Evolutionary conservation across 2,888 invertebrate species (phyloP).

Genomic region (Venustoraphidia nigricollis): DNA sequence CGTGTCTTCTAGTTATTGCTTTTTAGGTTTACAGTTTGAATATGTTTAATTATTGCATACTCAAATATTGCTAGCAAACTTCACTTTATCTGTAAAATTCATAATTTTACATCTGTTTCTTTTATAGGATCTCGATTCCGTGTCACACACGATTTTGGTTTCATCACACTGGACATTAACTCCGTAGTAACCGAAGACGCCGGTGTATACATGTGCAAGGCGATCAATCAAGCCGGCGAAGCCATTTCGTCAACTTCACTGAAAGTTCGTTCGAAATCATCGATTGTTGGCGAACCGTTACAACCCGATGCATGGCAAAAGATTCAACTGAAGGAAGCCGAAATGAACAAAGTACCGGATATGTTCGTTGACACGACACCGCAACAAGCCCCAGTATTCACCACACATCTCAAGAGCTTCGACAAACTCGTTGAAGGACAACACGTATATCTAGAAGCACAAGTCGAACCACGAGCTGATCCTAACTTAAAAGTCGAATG

Average conservation of each 20-base stretch:
- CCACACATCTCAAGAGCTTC: slow-evolving; percentile 73
- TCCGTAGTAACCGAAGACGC: slow-evolving; percentile 80
- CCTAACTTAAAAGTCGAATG: slow-evolving; percentile 78
- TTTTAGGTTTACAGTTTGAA: no score
- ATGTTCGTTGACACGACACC: slow-evolving; percentile 74
- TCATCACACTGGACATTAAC: slow-evolving; percentile 81
- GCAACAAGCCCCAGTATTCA: slow-evolving; percentile 90
- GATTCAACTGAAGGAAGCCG: slow-evolving; percentile 80
- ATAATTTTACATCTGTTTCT: slow-evolving; percentile 28
- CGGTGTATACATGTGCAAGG: slow-evolving; percentile 87
- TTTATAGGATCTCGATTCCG: slow-evolving; percentile 65
- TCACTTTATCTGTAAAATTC: slow-evolving; percentile 42
- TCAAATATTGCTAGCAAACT: slow-evolving; percentile 3
- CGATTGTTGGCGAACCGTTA: slow-evolving; percentile 67
- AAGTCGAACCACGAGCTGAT: slow-evolving; percentile 81
- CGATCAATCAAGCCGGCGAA: slow-evolving; percentile 85
- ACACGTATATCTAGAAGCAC: slow-evolving; percentile 74
- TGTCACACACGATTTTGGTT: slow-evolving; percentile 86
- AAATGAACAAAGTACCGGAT: slow-evolving; percentile 78
- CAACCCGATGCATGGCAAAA: slow-evolving; percentile 88
- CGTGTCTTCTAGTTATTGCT: no score
- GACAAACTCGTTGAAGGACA: slow-evolving; percentile 76
- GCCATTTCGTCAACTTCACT: slow-evolving; percentile 84
- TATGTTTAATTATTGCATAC: slow-evolving; percentile 2
- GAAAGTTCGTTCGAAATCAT: slow-evolving; percentile 71